Percentiles rank a stretch among this genome's conserved stretches.
These are phyloP conservation scores for Hemithea aestivaria DNA, from an alignment of 2,888 invertebrate genomes.

Conservation along the genomic window DNA sequence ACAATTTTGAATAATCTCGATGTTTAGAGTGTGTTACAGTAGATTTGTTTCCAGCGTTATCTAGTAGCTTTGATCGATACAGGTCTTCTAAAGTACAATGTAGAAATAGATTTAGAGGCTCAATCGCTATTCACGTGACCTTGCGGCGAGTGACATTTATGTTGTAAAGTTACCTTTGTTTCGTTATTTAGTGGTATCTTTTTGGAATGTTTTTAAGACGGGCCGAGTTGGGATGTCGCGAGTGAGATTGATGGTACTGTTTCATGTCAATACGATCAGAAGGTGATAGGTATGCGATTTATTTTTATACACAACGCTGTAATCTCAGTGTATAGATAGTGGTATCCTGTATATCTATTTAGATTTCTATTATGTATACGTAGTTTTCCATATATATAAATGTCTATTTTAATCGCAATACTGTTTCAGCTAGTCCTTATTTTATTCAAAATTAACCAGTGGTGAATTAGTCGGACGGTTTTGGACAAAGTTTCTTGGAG, in stretches of 20 bases:
- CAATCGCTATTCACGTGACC: slow-evolving; percentile 45
- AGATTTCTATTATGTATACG: slow-evolving; percentile 53
- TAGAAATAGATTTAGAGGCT: slow-evolving; percentile 65
- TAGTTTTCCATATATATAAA: slow-evolving; percentile 50
- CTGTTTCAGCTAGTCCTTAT: slow-evolving; percentile 62
- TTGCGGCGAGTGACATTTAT: slow-evolving; percentile 38
- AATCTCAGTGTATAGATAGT: slow-evolving; percentile 63
- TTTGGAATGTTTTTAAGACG: slow-evolving; percentile 43
- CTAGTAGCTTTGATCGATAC: slow-evolving; percentile 32
- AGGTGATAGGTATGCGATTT: slow-evolving; percentile 65
- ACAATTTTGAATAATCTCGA: slow-evolving; percentile 43
- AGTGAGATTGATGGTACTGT: slow-evolving; percentile 3
- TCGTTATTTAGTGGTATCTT: slow-evolving; percentile 51
- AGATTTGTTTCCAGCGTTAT: slow-evolving; percentile 44
- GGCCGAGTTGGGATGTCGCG: slow-evolving; percentile 39
- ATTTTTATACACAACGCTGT: slow-evolving; percentile 62
- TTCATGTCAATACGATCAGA: slow-evolving; percentile 27
- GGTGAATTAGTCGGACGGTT: slow-evolving; percentile 43
- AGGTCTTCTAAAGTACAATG: slow-evolving; percentile 65
- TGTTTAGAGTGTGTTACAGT: slow-evolving; percentile 57
- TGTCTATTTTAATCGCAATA: slow-evolving; percentile 65
- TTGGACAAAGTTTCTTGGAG: slow-evolving; percentile 35
- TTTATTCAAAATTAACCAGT: slow-evolving; percentile 65
- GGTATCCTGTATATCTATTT: slow-evolving; percentile 54
- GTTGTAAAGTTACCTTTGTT: slow-evolving; percentile 68